phyloP scores from a whole-genome alignment of 2,797 vertebrate genomes.

The Cyprinodon diabolis region DNA sequence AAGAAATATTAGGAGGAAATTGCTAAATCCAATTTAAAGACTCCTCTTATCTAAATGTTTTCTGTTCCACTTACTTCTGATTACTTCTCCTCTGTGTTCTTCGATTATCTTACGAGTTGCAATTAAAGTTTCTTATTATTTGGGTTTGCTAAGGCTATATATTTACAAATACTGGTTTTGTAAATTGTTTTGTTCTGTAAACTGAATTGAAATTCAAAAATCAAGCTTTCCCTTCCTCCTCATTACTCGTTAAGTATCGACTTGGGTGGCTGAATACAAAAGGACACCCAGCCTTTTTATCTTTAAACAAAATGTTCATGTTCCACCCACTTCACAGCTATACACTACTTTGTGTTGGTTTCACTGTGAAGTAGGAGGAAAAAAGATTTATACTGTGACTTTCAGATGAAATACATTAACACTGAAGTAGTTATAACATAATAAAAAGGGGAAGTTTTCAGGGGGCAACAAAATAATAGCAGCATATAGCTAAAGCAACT shows the following conservation, averaged over 20 bases:
- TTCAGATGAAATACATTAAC: background rate
- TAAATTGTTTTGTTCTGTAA: background rate
- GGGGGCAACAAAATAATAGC: constrained; percentile 27
- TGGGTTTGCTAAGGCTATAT: background rate
- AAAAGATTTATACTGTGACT: too few species aligned
- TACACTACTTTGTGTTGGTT: background rate
- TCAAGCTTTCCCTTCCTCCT: background rate
- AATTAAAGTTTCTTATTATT: background rate
- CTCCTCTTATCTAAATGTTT: background rate
- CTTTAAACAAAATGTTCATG: background rate
- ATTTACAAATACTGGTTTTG: background rate
- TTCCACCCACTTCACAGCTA: constrained; percentile 1
- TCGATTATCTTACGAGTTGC: too few species aligned
- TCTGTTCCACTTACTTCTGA: background rate
- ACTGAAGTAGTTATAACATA: background rate
- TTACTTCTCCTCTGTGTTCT: background rate
- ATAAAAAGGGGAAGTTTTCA: background rate
- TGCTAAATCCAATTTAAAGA: too few species aligned
- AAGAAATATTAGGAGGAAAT: too few species aligned
- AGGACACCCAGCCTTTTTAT: too few species aligned
- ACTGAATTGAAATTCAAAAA: background rate
- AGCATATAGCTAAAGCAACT: constrained; percentile 48
- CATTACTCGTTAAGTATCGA: too few species aligned
- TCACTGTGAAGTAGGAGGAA: too few species aligned
- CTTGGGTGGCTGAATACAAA: background rate